Base-by-base conservation (phyloP, 2,113 vertebrate genomes). In the Kryptolebias marmoratus region DNA sequence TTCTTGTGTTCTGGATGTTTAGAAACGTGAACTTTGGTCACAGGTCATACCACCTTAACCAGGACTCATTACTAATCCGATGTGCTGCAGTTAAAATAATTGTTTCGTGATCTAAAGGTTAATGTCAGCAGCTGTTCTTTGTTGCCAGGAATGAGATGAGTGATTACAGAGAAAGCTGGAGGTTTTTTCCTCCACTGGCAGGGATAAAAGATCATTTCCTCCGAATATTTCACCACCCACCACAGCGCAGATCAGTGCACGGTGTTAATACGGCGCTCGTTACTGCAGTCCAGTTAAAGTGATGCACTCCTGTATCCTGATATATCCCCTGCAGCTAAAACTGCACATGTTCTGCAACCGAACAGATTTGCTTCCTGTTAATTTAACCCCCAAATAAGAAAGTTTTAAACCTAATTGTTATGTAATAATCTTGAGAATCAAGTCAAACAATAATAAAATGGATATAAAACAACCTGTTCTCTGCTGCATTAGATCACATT, bases 61-160 rank as follows among this genome's bases (percentile, higher is more conserved):
- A 6, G 50, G 16, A 1, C 39, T 47, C 50, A 55, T 63, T 63
- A 63, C 49, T 16, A 47, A 54, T 42, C 50, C 22, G 59, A 42
- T 32, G 58, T 39, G 31, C 53, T 50, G 22, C 13, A 42, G 54
- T 61, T 74, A 27, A 11, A 67, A 54, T 61, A 54, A 54, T 64
- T 64, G 45, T 73, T 42, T 28, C 47, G 49, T 73, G 61, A 73
- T 64, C 71, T 49, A 64, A 73, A 73, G 44, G 71, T 64, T 73
- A 64, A 64, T 16, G 61, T 49, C 61, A 49, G 61, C 61, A 73
- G 61, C 61, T 73, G 61, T 30, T 59, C 69, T 18, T 32, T 18
- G 31, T 44, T 61, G 54, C 39, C 31, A 42, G 30, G 50, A 64
- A 39, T 50, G 16, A 1, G 61, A 57, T 73, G 71, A 72, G 52